Evolutionary conservation across 2,888 invertebrate genomes (phyloP).

Genomic region (Andrena flavipes): DNA sequence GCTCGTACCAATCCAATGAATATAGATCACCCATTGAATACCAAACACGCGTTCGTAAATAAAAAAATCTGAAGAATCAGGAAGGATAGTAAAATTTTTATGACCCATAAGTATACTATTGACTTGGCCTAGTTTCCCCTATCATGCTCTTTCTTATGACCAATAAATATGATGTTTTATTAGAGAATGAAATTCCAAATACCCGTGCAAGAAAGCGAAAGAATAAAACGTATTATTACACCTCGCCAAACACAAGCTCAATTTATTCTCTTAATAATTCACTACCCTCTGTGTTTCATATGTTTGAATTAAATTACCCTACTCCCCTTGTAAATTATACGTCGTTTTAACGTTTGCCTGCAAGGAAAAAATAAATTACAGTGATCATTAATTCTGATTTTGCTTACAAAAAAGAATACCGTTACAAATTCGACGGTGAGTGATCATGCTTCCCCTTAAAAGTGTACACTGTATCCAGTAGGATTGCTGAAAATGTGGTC

Average conservation of each 20-base stretch:
- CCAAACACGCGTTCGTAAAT: conserved; percentile 12
- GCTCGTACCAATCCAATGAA: background rate
- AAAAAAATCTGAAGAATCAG: conserved; percentile 14
- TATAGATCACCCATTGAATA: conserved; percentile 18
- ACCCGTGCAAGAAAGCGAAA: background rate
- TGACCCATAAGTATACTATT: background rate
- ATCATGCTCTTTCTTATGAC: background rate
- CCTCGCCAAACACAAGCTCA: background rate
- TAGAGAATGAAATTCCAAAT: background rate
- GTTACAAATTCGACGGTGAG: too few relatives aligned
- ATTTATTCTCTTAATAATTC: background rate
- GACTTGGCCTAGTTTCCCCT: background rate
- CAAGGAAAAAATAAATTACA: too few relatives aligned
- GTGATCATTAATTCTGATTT: too few relatives aligned
- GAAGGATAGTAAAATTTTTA: background rate
- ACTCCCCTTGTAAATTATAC: background rate
- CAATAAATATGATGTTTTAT: background rate
- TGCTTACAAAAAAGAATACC: too few relatives aligned
- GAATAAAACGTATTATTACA: background rate
- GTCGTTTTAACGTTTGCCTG: too few relatives aligned
- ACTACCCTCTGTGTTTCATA: background rate
- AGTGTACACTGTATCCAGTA: too few relatives aligned
- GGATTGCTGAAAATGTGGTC: too few relatives aligned
- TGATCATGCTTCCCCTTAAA: too few relatives aligned
- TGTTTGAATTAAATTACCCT: background rate